phyloP scores from a whole-genome alignment of 2,888 invertebrate species.

The Epicampocera succincta region DNA sequence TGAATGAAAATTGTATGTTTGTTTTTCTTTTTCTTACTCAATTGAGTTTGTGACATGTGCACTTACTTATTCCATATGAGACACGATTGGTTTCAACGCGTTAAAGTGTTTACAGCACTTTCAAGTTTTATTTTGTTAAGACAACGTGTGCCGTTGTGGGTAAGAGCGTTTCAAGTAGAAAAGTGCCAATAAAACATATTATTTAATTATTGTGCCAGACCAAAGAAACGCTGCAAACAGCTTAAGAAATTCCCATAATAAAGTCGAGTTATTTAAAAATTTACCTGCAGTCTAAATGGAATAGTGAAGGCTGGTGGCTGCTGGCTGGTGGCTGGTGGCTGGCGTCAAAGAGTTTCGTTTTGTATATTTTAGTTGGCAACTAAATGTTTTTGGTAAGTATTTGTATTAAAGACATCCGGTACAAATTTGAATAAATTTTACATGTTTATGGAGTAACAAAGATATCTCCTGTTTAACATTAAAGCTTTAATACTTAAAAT shows the following conservation, averaged over 20 bases:
- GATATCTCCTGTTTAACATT: slow-evolving; percentile 6
- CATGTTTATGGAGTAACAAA: slow-evolving; percentile 78
- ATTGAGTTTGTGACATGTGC: slow-evolving; percentile 61
- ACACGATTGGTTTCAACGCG: slow-evolving; percentile 3
- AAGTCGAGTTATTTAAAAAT: slow-evolving; percentile 49
- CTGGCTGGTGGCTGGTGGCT: neutral
- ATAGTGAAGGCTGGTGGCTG: neutral
- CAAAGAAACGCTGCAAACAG: slow-evolving; percentile 61
- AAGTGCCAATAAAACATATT: slow-evolving; percentile 69
- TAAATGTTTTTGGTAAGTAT: slow-evolving; percentile 27
- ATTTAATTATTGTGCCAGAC: slow-evolving; percentile 79
- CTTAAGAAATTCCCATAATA: slow-evolving; percentile 56
- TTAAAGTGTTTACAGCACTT: slow-evolving; percentile 20
- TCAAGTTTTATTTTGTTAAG: neutral
- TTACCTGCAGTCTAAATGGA: slow-evolving; percentile 23
- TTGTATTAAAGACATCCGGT: slow-evolving; percentile 71
- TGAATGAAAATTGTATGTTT: slow-evolving; percentile 59
- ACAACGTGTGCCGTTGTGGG: slow-evolving; percentile 3
- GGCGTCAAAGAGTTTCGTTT: neutral
- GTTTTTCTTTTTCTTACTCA: slow-evolving; percentile 30
- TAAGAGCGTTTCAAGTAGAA: neutral
- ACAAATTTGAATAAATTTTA: slow-evolving; percentile 70
- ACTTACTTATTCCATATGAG: neutral
- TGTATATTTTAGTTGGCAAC: slow-evolving; percentile 19
- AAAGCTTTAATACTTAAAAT: slow-evolving; percentile 10